These are phyloP conservation scores for Crioceris asparagi DNA, from an alignment of 2,888 invertebrate genomes.

Conservation along the genomic window DNA sequence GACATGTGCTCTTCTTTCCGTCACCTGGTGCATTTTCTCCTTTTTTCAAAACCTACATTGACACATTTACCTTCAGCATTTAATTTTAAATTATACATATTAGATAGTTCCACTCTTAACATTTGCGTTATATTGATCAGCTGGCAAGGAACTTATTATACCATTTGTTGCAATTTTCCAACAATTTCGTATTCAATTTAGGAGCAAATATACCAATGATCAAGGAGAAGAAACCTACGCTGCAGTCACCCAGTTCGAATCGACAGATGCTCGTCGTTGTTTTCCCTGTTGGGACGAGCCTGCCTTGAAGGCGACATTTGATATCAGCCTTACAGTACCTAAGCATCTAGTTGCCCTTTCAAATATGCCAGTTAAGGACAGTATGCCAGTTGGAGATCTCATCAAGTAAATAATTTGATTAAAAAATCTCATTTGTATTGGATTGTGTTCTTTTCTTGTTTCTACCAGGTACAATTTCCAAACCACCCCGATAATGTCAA, in stretches of 20 bases:
- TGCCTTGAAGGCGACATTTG: constrained; percentile 88
- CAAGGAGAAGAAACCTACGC: constrained; percentile 69
- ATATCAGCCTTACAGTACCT: constrained; percentile 75
- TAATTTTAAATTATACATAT: too few relatives aligned
- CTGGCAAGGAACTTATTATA: too few relatives aligned
- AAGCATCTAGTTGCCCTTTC: constrained; percentile 72
- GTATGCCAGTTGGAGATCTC: constrained; percentile 19
- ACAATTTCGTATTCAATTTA: too few relatives aligned
- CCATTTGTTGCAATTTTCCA: too few relatives aligned
- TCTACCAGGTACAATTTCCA: constrained; percentile 48
- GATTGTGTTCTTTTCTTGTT: neutral
- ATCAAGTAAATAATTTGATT: constrained; percentile 14
- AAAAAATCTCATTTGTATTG: neutral
- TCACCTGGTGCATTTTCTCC: too few relatives aligned
- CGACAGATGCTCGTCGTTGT: constrained; percentile 78
- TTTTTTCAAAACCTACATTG: too few relatives aligned
- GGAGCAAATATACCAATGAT: constrained; percentile 71
- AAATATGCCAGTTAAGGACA: constrained; percentile 67
- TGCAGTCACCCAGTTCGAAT: constrained; percentile 87
- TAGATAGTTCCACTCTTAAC: too few relatives aligned
- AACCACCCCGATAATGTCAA: constrained; percentile 87
- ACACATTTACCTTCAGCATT: too few relatives aligned
- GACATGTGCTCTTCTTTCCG: too few relatives aligned
- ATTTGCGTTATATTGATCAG: too few relatives aligned
- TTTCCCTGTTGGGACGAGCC: constrained; percentile 99